These are phyloP conservation scores for Paramisgurnus dabryanus DNA, from an alignment of 2,113 vertebrate species.

Conservation along the genomic window DNA sequence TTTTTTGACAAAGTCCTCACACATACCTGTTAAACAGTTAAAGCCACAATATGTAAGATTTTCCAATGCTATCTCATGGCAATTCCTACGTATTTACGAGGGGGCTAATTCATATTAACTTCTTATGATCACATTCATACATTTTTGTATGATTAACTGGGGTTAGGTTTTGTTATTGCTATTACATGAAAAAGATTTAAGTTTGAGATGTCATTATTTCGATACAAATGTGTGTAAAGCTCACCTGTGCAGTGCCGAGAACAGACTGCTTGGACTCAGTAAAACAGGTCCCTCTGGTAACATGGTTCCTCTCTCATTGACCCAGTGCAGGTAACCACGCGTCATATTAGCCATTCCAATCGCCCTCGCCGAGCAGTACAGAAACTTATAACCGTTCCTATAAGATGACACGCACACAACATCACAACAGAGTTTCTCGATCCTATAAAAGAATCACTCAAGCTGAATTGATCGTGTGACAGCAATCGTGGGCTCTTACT, in stretches of 20 bases:
- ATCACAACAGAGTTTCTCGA: slow-evolving; percentile 17
- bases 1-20: too few relatives aligned
- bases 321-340: slow-evolving; percentile 94
- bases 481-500: slow-evolving; percentile 78
- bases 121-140: too few relatives aligned
- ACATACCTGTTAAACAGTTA: too few relatives aligned
- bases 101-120: too few relatives aligned
- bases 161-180: too few relatives aligned
- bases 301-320: slow-evolving; percentile 93
- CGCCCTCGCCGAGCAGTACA: slow-evolving; percentile 95
- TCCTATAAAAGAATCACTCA: neutral
- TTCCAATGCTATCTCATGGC: too few relatives aligned
- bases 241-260: slow-evolving; percentile 95
- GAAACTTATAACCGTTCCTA: slow-evolving; percentile 96
- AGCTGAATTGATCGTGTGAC: neutral
- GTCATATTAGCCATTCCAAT: slow-evolving; percentile 99
- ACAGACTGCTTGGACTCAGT: slow-evolving; percentile 94
- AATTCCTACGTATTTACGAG: too few relatives aligned
- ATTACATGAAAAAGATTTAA: too few relatives aligned
- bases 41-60: too few relatives aligned
- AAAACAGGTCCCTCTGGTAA: slow-evolving; percentile 91
- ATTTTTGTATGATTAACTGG: too few relatives aligned
- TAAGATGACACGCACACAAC: slow-evolving; percentile 25
- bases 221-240: neutral
- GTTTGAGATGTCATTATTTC: neutral